Base-by-base conservation (phyloP, 2,797 vertebrate species). In the Peromyscus attwateri region DNA sequence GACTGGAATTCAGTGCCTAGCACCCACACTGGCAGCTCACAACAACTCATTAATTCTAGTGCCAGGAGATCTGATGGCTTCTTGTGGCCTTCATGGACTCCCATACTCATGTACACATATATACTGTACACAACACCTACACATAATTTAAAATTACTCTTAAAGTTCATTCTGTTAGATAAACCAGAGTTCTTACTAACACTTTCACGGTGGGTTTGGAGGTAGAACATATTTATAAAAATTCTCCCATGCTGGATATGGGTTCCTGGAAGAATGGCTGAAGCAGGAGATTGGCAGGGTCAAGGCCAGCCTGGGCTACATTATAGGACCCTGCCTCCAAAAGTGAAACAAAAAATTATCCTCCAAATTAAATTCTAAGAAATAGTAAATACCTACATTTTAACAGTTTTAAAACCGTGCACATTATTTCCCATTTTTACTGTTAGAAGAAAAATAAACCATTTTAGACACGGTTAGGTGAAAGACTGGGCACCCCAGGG, bases 341-440 rank as follows among this genome's bases (percentile, higher is more conserved):
- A 77, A 25, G 3, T 6, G 17, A 37, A 91, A 57, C 55, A 14
- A 70, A 71, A 91, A 49, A 23, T 23, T 84, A 46, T 52, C 87
- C 37, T 95, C 66, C 11, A 87, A 64, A 88, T 43, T 89, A 52
- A 55, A 46, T 84, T 29, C 12, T 95, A 52, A 68, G 76, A 76
- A 97, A 71, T 64, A 91, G n/a, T 60, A 92, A 57, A 80, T 73
- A 90, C 3, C 76, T 91, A 10, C 14, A 46, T 88, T 79, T 87
- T 82, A 83, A 55, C 94, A 66, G 34, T 73, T 49, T 34, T 19
- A 37, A 62, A 62, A 62, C 60, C 21, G 37, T 40, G 77, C 4
- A 68, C 21, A 49, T 71, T 80, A 49, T 25, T 94, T 23, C 11
- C 1, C 31, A 25, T 64, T 93, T 68, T 62, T 77, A 34, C 29